These are phyloP conservation scores for Daubentonia madagascariensis DNA, from an alignment of 2,113 vertebrate genomes.

Conservation along the genomic window DNA sequence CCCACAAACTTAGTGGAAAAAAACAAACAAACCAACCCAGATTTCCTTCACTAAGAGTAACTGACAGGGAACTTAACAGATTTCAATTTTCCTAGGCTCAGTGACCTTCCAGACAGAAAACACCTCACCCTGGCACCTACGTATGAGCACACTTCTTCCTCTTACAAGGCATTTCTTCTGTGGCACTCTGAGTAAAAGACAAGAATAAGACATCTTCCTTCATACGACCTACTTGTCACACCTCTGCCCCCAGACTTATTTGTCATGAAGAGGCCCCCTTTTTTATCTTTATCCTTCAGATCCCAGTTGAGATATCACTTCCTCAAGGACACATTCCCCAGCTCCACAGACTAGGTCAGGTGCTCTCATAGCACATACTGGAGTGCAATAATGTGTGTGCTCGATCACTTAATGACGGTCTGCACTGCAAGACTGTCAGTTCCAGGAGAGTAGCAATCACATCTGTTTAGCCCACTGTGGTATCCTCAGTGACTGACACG, in stretches of 20 bases:
- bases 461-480: background rate
- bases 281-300: background rate
- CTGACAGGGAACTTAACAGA: background rate
- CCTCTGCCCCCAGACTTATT: background rate
- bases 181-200: background rate
- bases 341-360: background rate
- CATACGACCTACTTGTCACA: background rate
- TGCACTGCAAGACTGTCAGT: background rate
- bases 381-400: background rate
- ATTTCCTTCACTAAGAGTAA: background rate
- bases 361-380: background rate
- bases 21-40: background rate
- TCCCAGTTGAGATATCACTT: background rate
- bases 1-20: background rate
- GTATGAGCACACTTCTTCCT: background rate
- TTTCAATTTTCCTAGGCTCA: background rate
- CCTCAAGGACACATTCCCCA: background rate
- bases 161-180: background rate
- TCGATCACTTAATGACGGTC: background rate
- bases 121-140: background rate
- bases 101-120: background rate
- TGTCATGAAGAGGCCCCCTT: background rate
- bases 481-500: background rate
- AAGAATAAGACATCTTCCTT: background rate
- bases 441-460: background rate